A percentile compares a stretch with the other conserved stretches of the same genome.
phyloP scores from a whole-genome alignment of 2,113 vertebrate genomes.

The Seriola aureovittata region DNA sequence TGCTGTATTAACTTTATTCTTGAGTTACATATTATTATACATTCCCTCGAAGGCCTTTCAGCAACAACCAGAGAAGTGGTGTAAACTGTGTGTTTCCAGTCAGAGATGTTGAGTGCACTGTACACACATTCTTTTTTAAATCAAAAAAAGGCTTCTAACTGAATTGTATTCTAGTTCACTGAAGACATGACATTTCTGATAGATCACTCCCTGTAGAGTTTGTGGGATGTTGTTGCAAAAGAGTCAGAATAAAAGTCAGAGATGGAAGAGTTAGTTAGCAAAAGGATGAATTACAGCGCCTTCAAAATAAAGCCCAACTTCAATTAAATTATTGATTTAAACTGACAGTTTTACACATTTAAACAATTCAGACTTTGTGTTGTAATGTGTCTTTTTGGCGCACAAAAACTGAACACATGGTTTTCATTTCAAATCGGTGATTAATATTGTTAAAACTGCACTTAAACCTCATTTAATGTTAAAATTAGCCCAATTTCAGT shows the following conservation, averaged over 20 bases:
- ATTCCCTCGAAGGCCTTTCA: no score
- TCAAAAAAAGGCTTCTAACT: no score
- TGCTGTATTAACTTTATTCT: no score
- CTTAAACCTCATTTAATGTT: neutral
- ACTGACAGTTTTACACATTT: neutral
- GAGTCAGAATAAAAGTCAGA: neutral
- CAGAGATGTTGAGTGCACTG: no score
- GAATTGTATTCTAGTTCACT: no score
- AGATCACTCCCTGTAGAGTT: neutral
- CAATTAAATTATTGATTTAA: neutral
- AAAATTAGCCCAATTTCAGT: neutral
- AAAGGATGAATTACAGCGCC: neutral
- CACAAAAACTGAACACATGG: no score
- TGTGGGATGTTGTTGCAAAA: neutral
- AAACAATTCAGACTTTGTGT: neutral
- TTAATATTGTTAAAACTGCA: neutral
- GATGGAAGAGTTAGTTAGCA: neutral
- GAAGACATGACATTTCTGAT: neutral
- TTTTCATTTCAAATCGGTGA: neutral
- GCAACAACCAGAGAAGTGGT: no score
- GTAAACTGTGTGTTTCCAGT: no score
- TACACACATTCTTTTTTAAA: no score
- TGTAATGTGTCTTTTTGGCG: neutral
- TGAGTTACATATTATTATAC: no score
- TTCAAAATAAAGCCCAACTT: neutral